phyloP scores from a whole-genome alignment of 2,888 invertebrate species.

The Rotaria socialis region DNA sequence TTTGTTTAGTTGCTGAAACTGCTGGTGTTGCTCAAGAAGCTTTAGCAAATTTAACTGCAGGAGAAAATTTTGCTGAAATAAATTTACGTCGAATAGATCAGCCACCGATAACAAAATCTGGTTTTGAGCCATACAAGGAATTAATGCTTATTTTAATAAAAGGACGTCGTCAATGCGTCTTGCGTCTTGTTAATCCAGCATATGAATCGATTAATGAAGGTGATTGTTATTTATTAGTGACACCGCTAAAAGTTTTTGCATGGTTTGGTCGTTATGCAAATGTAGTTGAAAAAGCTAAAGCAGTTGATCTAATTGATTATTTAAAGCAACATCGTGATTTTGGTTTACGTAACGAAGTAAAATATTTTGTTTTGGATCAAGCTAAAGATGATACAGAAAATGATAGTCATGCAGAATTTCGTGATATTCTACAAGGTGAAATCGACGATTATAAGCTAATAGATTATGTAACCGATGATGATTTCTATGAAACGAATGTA shows the following conservation, averaged over 20 bases:
- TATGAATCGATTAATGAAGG: slow-evolving; percentile 77
- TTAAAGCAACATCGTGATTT: slow-evolving; percentile 40
- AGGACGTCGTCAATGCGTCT: slow-evolving; percentile 76
- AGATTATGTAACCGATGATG: background rate
- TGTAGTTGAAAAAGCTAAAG: slow-evolving; percentile 80
- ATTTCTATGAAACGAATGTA: slow-evolving; percentile 27
- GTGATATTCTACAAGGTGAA: slow-evolving; percentile 19
- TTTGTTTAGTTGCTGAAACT: slow-evolving; percentile 15
- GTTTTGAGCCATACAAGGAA: slow-evolving; percentile 65
- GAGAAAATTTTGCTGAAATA: slow-evolving; percentile 81
- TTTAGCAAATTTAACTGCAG: slow-evolving; percentile 80
- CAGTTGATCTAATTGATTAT: slow-evolving; percentile 25
- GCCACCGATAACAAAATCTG: slow-evolving; percentile 54
- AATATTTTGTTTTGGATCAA: slow-evolving; percentile 16
- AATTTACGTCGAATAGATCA: slow-evolving; percentile 70
- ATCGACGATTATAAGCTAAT: background rate
- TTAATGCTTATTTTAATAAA: slow-evolving; percentile 67
- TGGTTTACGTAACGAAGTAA: slow-evolving; percentile 40
- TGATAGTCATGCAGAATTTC: slow-evolving; percentile 15
- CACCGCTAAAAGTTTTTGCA: slow-evolving; percentile 21
- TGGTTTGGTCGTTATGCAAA: slow-evolving; percentile 63
- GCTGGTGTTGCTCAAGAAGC: slow-evolving; percentile 65
- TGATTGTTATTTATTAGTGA: slow-evolving; percentile 61
- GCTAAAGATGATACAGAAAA: slow-evolving; percentile 4
- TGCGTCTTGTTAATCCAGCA: slow-evolving; percentile 76